Conservation (phyloP, 2,888 invertebrate species). For the Callinectes sapidus region DNA sequence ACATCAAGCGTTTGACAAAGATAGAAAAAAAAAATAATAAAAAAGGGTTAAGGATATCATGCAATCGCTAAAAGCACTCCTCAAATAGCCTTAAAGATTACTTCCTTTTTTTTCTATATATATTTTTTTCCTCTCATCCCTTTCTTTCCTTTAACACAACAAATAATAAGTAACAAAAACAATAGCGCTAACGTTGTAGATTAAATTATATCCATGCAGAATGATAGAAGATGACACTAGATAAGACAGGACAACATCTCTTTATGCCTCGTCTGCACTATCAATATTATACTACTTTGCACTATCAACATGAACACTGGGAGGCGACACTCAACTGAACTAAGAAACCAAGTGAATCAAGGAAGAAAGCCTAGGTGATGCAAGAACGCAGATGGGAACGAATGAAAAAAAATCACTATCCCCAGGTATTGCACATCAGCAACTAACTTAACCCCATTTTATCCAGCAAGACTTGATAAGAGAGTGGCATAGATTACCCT, state of each 20-base stretch:
- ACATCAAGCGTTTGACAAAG: not conserved
- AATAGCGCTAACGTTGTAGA: no score
- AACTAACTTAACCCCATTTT: not conserved
- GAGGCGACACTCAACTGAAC: no score
- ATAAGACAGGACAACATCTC: no score
- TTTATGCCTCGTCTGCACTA: no score
- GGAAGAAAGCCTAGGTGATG: not conserved
- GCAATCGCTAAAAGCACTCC: not conserved
- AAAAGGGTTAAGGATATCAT: not conserved
- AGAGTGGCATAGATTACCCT: not conserved
- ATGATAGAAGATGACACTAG: no score
- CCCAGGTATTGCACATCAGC: not conserved
- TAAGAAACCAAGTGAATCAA: not conserved
- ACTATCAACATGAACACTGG: no score
- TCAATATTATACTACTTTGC: no score
- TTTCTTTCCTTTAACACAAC: no score
- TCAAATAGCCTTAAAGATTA: no score
- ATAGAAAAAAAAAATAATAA: not conserved
- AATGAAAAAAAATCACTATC: not conserved
- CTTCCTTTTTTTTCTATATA: no score
- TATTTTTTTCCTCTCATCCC: no score
- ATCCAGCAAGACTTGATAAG: not conserved
- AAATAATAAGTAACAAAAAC: not conserved
- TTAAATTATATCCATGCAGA: no score
- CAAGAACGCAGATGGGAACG: not conserved